Base-by-base conservation (phyloP, 2,888 invertebrate genomes). In the Hypomecis atomaria region DNA sequence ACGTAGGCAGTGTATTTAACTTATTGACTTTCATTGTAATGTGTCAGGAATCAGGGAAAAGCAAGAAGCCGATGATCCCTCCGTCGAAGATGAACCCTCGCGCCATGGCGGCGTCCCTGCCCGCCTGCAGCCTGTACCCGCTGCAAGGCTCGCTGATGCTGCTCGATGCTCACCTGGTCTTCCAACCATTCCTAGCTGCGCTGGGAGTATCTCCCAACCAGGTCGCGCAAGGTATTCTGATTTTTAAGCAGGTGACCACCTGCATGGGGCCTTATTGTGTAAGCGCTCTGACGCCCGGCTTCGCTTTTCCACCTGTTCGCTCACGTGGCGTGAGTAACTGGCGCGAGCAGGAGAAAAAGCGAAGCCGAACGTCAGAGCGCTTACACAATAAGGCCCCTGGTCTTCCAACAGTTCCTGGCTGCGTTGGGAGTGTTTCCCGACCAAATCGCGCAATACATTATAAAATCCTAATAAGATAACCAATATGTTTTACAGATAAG, bases 131-230 rank as follows among this genome's bases (percentile, higher is more conserved):
- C 76, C 88, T 96, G 66, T 96, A 95, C 85, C 96, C 96, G 44
- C 95, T 97, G 91, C 96, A 97, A 81, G 97, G 97, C 78, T 97
- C 97, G 0, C 94, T 97, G 13, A 94, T 96, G 85, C 91, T 99
- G 62, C 94, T 98, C 65, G 98, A 99, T 90, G 98, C 99, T 4
- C 98, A 98, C 91, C 94, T 98, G 54, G 98, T 98, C 77, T 98
- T 98, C 88, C 98, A 98, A 85, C 98, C 99, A 0, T 94, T 99
- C 75, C 92, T 99, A 11, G 95, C 96, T 0, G 97, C 97, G 65
- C 93, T 99, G 40, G 98, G 98, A 0, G 97, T 99, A 0, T 98
- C 96, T 7, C 98, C 97, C 1, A 96, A 97, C 78, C 97, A 98
- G 89, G 95, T 98, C 81, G 90, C 90, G 0, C 88, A 89, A 71